Conservation (phyloP, 2,113 vertebrate genomes). For the Callipepla californica region DNA sequence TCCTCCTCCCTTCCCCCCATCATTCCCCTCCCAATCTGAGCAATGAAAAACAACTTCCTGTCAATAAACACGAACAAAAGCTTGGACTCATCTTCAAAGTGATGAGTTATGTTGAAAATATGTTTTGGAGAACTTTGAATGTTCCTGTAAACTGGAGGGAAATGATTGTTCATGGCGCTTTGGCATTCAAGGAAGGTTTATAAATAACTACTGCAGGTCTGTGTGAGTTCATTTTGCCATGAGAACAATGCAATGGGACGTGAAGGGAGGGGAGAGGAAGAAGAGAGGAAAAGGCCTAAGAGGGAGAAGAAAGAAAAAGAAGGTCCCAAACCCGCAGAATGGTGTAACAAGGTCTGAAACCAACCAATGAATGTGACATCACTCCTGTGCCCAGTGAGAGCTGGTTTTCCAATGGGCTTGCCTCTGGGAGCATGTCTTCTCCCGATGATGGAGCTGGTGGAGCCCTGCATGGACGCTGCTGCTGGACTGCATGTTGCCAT, state of each 20-base stretch:
- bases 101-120: conserved; percentile 78
- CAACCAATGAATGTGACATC: accelerated
- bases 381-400: accelerated
- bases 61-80: conserved; percentile 82
- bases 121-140: conserved; percentile 66
- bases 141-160: conserved; percentile 66
- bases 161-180: conserved; percentile 24
- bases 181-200: conserved; percentile 50
- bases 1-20: not conserved
- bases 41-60: conserved; percentile 81
- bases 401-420: not conserved
- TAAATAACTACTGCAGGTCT: conserved; percentile 61
- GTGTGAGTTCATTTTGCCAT: not conserved
- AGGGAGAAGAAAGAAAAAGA: not conserved
- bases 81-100: conserved; percentile 83
- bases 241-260: not conserved
- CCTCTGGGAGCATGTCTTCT: not conserved
- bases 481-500: not conserved
- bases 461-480: not conserved
- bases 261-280: not conserved
- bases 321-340: not conserved
- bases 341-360: not conserved
- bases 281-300: not conserved
- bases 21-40: conserved; percentile 30
- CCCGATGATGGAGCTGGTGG: not conserved